phyloP scores from a whole-genome alignment of 2,888 invertebrate genomes.

The Xylocampa areola region DNA sequence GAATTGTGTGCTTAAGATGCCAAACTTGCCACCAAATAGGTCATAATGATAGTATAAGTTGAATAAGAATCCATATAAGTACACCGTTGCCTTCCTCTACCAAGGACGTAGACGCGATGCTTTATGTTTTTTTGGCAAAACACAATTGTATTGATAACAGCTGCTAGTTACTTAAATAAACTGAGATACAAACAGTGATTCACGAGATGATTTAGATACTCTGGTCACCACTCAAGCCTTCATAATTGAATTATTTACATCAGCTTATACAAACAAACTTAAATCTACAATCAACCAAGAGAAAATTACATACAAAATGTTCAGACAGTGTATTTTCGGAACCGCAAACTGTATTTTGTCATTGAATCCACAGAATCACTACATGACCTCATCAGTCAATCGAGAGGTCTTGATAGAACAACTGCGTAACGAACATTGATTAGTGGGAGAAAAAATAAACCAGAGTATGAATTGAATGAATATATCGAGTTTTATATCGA shows the following conservation, averaged over 20 bases:
- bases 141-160: not conserved
- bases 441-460: slow-evolving; percentile 60
- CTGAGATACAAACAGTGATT: slow-evolving; percentile 14
- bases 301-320: slow-evolving; percentile 11
- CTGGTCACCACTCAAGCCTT: slow-evolving; percentile 5
- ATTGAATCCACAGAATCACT: slow-evolving; percentile 53
- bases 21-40: too few relatives aligned
- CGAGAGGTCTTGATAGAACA: slow-evolving; percentile 62
- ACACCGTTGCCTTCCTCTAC: too few relatives aligned
- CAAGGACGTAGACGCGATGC: too few relatives aligned
- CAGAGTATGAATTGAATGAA: slow-evolving; percentile 59
- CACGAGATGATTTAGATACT: slow-evolving; percentile 12
- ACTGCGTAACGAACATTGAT: slow-evolving; percentile 66
- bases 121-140: slow-evolving; percentile 11
- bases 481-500: slow-evolving; percentile 47
- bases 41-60: too few relatives aligned
- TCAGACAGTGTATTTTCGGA: slow-evolving; percentile 18
- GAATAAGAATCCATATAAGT: too few relatives aligned
- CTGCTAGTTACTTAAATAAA: not conserved
- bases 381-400: slow-evolving; percentile 67
- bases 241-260: slow-evolving; percentile 26
- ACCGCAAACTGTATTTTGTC: slow-evolving; percentile 52
- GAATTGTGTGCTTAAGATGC: too few relatives aligned
- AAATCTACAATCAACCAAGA: slow-evolving; percentile 11
- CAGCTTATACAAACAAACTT: slow-evolving; percentile 50